Evolutionary conservation across 2,797 vertebrate genomes (phyloP).

Genomic region (Chanos chanos): DNA sequence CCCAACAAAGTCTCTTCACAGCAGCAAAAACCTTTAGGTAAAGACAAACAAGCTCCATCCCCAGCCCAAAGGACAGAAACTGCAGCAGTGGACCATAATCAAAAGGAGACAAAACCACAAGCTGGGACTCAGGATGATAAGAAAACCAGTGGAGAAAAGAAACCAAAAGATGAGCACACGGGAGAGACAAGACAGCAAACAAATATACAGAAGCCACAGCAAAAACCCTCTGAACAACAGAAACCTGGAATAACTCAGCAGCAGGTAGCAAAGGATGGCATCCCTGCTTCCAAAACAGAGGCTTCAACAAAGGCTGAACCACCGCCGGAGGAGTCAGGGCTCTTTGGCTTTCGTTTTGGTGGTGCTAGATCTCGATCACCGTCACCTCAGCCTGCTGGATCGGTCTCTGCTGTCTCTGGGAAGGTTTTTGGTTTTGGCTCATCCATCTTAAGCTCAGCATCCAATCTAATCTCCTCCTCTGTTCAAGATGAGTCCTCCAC

Average conservation of each 20-base stretch:
- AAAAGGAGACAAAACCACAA: conserved; percentile 38
- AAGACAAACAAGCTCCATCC: conserved; percentile 42
- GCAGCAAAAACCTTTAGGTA: conserved; percentile 16
- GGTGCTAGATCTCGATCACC: conserved; percentile 51
- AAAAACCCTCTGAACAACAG: conserved; percentile 44
- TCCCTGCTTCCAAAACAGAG: conserved; percentile 9
- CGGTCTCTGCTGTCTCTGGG: conserved; percentile 70
- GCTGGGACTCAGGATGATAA: no score
- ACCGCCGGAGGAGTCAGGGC: conserved; percentile 48
- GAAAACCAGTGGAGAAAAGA: no score
- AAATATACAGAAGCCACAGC: conserved; percentile 48
- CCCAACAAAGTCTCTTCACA: conserved; percentile 39
- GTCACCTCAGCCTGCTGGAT: conserved; percentile 62
- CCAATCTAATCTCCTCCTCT: conserved; percentile 83
- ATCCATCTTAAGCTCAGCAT: conserved; percentile 91
- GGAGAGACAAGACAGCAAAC: no score
- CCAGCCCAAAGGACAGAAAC: conserved; percentile 37
- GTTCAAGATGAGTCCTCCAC: conserved; percentile 73
- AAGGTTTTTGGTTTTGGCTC: conserved; percentile 95
- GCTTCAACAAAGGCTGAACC: conserved; percentile 32
- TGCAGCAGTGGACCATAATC: conserved; percentile 48
- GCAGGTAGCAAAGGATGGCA: conserved; percentile 55
- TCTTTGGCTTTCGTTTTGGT: conserved; percentile 61
- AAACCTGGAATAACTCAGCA: not conserved
- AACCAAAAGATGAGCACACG: no score